phyloP scores from a whole-genome alignment of 2,888 invertebrate genomes.

The Platycnemis pennipes region DNA sequence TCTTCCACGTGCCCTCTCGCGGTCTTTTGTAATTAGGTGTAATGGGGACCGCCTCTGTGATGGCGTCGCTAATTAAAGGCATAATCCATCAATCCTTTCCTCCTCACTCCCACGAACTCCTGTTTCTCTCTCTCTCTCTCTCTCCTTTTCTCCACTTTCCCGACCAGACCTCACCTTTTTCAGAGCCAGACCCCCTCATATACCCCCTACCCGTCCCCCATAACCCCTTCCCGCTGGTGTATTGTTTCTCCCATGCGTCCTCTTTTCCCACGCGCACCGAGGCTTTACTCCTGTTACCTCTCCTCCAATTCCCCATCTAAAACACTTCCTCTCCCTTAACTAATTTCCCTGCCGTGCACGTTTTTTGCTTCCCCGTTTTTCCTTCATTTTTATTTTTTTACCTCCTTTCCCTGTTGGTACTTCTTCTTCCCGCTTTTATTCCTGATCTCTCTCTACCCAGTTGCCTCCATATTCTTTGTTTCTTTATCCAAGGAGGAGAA shows the following conservation, averaged over 20 bases:
- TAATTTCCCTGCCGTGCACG: not conserved
- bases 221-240: no score
- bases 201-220: not conserved
- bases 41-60: constrained; percentile 22
- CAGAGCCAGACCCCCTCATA: not conserved
- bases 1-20: constrained; percentile 16
- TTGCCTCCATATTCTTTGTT: no score
- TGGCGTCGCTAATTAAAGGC: constrained; percentile 36
- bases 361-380: not conserved
- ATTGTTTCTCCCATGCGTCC: not conserved
- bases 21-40: constrained; percentile 36
- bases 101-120: not conserved
- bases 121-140: not conserved
- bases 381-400: not conserved
- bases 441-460: no score
- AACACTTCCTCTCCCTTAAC: not conserved
- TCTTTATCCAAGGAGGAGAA: no score
- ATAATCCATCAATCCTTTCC: constrained; percentile 10
- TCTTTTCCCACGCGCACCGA: not conserved
- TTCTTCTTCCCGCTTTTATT: no score
- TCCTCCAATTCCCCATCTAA: not conserved
- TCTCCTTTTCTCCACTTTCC: not conserved
- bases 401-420: not conserved
- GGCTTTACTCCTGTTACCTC: not conserved
- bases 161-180: not conserved